Evolutionary conservation across 1,140 invertebrate genomes (phyloP).

Genomic region (Conus ventricosus): DNA sequence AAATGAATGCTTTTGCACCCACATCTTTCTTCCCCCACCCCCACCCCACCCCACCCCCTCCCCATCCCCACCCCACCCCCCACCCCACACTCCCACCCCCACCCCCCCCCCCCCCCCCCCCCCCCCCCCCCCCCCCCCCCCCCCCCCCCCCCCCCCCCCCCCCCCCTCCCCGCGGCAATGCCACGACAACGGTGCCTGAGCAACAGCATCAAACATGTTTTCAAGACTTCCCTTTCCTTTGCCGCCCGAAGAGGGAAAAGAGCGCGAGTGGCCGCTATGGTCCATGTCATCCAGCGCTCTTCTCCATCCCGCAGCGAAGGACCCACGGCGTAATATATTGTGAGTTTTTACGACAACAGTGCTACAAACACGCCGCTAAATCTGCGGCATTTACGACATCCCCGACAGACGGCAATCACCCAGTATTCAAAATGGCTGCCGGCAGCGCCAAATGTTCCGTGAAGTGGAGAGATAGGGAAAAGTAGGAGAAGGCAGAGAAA

Average conservation of each 20-base stretch:
- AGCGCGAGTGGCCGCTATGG: not conserved
- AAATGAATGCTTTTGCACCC: not conserved
- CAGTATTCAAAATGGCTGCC: slow-evolving; percentile 12
- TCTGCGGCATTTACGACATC: slow-evolving; percentile 19
- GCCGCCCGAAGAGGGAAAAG: not conserved
- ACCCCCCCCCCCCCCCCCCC: no score
- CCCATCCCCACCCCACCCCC: not conserved
- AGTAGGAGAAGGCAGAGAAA: not conserved
- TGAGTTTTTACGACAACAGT: slow-evolving; percentile 9
- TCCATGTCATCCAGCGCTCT: not conserved
- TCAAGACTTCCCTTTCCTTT: not conserved
- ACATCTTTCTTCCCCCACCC: not conserved
- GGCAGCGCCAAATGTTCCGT: slow-evolving; percentile 6
- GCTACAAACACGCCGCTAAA: slow-evolving; percentile 18
- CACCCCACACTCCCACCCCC: no score
- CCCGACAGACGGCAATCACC: slow-evolving; percentile 15
- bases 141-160: not conserved
- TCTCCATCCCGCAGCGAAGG: not conserved
- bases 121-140: not conserved
- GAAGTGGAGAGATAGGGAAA: slow-evolving; percentile 7
- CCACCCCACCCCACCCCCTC: not conserved
- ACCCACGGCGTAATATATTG: slow-evolving; percentile 1
- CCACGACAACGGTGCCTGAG: not conserved
- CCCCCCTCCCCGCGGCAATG: not conserved
- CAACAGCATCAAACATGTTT: slow-evolving; percentile 4